A percentile compares a stretch with the other conserved stretches of the same genome.
Conservation (phyloP, 2,888 invertebrate genomes). For the Choreutis nemorana region DNA sequence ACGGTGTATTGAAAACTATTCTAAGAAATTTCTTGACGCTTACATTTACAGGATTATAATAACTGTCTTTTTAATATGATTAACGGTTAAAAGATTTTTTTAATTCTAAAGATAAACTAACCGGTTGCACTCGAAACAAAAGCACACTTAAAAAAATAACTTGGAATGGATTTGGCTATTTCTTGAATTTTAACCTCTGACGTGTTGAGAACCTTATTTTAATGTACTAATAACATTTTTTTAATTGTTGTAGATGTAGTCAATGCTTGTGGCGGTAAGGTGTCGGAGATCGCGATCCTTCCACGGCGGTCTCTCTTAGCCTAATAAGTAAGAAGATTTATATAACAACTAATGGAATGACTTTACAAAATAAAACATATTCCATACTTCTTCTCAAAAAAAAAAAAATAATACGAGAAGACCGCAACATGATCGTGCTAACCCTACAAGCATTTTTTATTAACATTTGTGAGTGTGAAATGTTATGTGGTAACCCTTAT, state of each 20-base stretch:
- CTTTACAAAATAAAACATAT: too few species aligned
- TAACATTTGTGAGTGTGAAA: slow-evolving; percentile 9
- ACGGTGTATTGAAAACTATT: slow-evolving; percentile 8
- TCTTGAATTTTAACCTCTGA: slow-evolving; percentile 11
- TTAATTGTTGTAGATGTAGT: slow-evolving; percentile 82
- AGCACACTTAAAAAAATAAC: too few species aligned
- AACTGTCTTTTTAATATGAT: slow-evolving; percentile 7
- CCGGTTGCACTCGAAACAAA: too few species aligned
- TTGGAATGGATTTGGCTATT: slow-evolving; percentile 4
- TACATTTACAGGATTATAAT: slow-evolving; percentile 3
- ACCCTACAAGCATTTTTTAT: slow-evolving; percentile 39
- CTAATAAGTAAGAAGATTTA: slow-evolving; percentile 64
- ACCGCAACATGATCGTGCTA: slow-evolving; percentile 36
- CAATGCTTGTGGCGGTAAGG: slow-evolving; percentile 87
- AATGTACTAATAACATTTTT: slow-evolving; percentile 42
- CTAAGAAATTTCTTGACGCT: slow-evolving; percentile 5
- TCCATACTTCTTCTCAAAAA: too few species aligned
- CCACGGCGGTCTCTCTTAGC: slow-evolving; percentile 66
- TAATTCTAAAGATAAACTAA: too few species aligned
- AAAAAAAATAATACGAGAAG: too few species aligned
- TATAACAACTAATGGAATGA: too few species aligned
- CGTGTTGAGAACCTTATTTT: slow-evolving; percentile 1
- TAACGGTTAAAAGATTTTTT: too few species aligned
- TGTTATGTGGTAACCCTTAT: slow-evolving; percentile 7
- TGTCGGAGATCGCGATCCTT: slow-evolving; percentile 70